phyloP scores from a whole-genome alignment of 2,888 invertebrate genomes.

The Eupelmus urozonus region DNA sequence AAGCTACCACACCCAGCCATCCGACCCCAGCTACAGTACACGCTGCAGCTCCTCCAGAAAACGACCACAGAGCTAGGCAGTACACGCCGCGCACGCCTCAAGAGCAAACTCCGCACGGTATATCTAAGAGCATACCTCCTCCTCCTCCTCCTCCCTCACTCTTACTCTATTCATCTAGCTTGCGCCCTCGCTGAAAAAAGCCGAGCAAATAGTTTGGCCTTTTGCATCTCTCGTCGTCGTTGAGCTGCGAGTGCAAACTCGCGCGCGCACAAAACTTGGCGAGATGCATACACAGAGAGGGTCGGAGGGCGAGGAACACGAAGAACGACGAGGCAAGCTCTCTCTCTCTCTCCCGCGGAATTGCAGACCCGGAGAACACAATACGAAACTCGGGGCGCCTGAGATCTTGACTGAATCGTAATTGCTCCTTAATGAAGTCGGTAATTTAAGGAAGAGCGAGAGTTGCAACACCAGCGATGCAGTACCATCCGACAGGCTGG shows the following conservation, averaged over 20 bases:
- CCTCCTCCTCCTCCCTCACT: too few species aligned
- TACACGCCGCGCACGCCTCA: background rate
- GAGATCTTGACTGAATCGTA: slow-evolving; percentile 49
- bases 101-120: background rate
- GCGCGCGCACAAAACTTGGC: too few species aligned
- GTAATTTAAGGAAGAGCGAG: slow-evolving; percentile 50
- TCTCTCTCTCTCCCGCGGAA: slow-evolving; percentile 3
- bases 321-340: background rate
- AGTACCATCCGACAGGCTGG: too few species aligned
- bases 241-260: too few species aligned
- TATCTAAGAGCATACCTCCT: too few species aligned
- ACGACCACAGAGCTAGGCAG: too few species aligned
- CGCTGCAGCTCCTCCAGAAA: too few species aligned
- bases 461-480: background rate
- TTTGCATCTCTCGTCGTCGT: background rate
- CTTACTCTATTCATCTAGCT: background rate
- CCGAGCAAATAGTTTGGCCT: slow-evolving; percentile 1
- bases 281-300: too few species aligned
- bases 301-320: too few species aligned
- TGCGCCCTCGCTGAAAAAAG: background rate
- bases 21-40: too few species aligned
- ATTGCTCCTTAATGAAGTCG: slow-evolving; percentile 54
- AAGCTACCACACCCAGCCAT: too few species aligned
- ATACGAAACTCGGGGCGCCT: slow-evolving; percentile 27
- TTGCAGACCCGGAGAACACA: slow-evolving; percentile 23